These are phyloP conservation scores for Periplaneta americana DNA, from an alignment of 1,140 invertebrate species.

Conservation along the genomic window DNA sequence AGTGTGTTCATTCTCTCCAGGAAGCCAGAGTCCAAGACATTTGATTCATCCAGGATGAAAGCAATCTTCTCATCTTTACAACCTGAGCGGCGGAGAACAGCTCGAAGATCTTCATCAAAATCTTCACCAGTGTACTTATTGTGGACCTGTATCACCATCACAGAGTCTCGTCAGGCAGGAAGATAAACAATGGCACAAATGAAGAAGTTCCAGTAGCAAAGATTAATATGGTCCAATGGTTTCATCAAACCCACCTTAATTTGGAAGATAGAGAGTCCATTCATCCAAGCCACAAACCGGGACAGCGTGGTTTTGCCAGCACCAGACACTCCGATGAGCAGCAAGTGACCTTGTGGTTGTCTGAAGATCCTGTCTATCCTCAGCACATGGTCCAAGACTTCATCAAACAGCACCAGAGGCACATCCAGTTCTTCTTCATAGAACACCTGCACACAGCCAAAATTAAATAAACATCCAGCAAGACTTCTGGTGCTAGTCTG, in stretches of 20 bases:
- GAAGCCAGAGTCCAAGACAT: conserved; percentile 97
- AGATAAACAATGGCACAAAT: too few relatives aligned
- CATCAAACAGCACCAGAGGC: conserved; percentile 95
- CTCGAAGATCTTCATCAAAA: conserved; percentile 97
- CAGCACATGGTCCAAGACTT: conserved; percentile 97
- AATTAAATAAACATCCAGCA: too few relatives aligned
- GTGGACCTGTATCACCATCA: conserved; percentile 5
- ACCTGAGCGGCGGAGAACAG: conserved; percentile 87
- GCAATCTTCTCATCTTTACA: conserved; percentile 92
- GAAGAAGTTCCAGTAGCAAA: too few relatives aligned
- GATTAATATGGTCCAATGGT: too few relatives aligned
- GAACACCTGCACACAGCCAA: too few relatives aligned
- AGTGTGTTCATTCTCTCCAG: conserved; percentile 99
- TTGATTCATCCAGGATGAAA: conserved; percentile 98
- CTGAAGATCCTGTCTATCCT: conserved; percentile 98
- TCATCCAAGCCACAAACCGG: conserved; percentile 99
- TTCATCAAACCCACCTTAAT: conserved; percentile 72
- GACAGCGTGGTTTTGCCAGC: conserved; percentile 98
- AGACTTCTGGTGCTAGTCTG: too few relatives aligned
- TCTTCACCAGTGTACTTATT: conserved; percentile 94
- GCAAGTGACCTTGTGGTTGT: conserved; percentile 95
- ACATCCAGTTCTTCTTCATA: conserved; percentile 99
- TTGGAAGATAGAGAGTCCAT: conserved; percentile 97
- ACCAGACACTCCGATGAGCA: conserved; percentile 96
- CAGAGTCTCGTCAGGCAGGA: too few relatives aligned